Evolutionary conservation across 2,797 vertebrate genomes (phyloP).

Genomic region (Caiman crocodilus): DNA sequence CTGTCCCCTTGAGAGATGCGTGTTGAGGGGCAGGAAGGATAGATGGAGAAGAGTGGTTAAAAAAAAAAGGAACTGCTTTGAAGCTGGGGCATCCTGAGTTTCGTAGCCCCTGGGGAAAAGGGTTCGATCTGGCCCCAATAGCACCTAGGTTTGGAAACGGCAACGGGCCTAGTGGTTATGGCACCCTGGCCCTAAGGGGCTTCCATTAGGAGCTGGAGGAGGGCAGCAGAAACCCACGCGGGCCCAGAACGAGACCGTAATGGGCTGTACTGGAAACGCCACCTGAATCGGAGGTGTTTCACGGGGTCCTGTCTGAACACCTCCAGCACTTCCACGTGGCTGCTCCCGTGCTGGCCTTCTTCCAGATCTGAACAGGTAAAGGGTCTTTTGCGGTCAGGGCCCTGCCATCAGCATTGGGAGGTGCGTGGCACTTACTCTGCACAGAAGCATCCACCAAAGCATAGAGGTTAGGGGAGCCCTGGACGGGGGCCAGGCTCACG

Average conservation of each 20-base stretch:
- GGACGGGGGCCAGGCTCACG: not conserved
- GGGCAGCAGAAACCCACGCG: not conserved
- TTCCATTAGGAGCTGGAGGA: not conserved
- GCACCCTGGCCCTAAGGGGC: not conserved
- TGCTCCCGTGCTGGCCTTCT: too few species aligned
- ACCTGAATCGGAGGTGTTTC: too few species aligned
- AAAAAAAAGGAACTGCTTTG: too few species aligned
- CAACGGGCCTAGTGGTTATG: not conserved
- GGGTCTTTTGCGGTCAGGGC: not conserved
- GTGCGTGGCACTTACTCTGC: conserved; percentile 54
- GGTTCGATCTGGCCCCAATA: not conserved
- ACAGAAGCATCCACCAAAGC: conserved; percentile 34
- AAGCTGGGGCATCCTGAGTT: not conserved
- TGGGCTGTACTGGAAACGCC: not conserved
- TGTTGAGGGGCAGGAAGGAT: too few species aligned
- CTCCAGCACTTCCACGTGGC: not conserved
- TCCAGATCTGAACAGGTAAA: too few species aligned
- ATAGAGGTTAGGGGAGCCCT: fast-evolving
- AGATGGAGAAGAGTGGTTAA: too few species aligned
- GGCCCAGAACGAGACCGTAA: not conserved
- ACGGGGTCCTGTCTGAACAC: not conserved
- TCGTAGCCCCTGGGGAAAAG: not conserved
- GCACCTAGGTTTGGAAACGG: not conserved
- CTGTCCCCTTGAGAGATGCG: too few species aligned
- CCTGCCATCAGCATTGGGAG: fast-evolving